Evolutionary conservation across 2,888 invertebrate species (phyloP), one percentile per base, ranked within the genome.

Genomic region (Crepidodera aurea): DNA sequence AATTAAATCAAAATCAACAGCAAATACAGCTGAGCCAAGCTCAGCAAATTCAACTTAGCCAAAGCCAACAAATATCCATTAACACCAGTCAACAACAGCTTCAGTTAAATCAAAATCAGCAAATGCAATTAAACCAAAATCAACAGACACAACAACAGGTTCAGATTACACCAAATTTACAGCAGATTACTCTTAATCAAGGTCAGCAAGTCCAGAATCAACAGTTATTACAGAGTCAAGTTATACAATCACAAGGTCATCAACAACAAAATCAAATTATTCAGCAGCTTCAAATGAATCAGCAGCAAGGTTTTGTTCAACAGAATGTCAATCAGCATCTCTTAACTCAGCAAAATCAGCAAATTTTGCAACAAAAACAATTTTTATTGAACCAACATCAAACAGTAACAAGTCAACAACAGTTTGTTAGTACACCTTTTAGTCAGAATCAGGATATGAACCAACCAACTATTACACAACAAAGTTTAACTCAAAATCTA

Each of bases 341-440:
- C 1, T 51, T 65, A 13, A 55, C 66, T n/a, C 68, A 71, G 40
- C 68, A 70, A 40, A 63, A 66, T 55, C 71, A 71, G 29, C 72
- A 71, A 51, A 53, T 67, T 19, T 51, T 70, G 32, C 73, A 71
- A 64, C 73, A 73, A 27, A 69, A 69, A 65, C 71, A 69, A 51
- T 69, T 69, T 32, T 62, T 68, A 25, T 48, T 70, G 16, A 67
- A 62, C 48, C 69, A 69, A 60, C 71, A 69, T 44, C 63, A 63
- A 53, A 29, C 62, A 8, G 66, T 53, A n/a, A 55, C 68, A 8
- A 66, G 66, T n/a, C 73, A 72, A 69, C 65, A 62, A 25, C 69
- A 69, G 32, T 82, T 84, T 67, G 83, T 84, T 10, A 75, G 79
- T 6, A 84, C 83, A 27, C 82, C 82, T 1, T 82, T 66, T 34